Evolutionary conservation across 2,113 vertebrate genomes (phyloP), one percentile per base, ranked within the genome.

Genomic region (Alligator mississippiensis): DNA sequence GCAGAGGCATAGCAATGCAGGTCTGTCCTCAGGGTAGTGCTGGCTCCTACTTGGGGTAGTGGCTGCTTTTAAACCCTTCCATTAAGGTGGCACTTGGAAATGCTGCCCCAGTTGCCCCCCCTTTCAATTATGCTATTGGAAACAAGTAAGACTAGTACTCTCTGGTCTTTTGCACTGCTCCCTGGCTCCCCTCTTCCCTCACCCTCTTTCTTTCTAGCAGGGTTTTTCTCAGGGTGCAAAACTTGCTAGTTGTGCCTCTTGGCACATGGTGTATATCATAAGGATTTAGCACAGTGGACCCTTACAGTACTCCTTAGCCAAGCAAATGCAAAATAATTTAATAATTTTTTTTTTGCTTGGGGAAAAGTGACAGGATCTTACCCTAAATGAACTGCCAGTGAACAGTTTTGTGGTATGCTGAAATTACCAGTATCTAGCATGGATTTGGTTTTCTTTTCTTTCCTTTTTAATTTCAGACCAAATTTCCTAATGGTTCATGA

Each of bases 191-290:
- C 9, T 47, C 47, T 47, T 47, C 47, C 47, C 47, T 47, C 8
- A 47, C 47, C 47, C 47, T 47, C 47, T 47, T 38, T 5, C 38
- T 38, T 38, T 38, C 38, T 38, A 38, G 38, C 38, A 38, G 38
- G 38, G 38, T 38, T 38, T 38, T 47, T 7, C 47, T 47, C 47
- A 47, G 47, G 47, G 47, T 47, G 47, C 47, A 47, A 47, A 47
- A 47, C 47, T 47, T 47, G 47, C 47, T 47, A 47, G 47, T 47
- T 47, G 47, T 95, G 82, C 77, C n/a, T 68, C 34, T 1, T 1
- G 1, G 54, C n/a, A 4, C 0, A 11, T 7, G 13, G 0, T 1
- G 4, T 58, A 8, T 77, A 47, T 24, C 6, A 34, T 24, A 59
- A 90, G 30, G 4, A 13, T 12, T 80, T 60, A 64, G 58, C 25